These are phyloP conservation scores for Harmothoe impar DNA, from an alignment of 2,888 invertebrate genomes.

Conservation along the genomic window DNA sequence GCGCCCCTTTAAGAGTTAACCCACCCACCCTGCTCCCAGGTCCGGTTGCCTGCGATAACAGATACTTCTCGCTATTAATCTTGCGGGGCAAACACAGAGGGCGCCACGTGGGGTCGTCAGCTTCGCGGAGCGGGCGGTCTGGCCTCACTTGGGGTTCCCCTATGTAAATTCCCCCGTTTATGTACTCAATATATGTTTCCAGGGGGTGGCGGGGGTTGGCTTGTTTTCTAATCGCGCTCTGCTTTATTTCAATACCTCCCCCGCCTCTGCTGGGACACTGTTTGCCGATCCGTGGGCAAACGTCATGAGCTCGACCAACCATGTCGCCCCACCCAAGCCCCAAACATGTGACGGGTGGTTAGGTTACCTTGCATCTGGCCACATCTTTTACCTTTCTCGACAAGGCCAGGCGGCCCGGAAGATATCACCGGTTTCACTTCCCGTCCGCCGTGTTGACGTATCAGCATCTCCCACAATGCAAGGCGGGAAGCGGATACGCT, in stretches of 20 bases:
- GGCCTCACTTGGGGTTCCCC: not conserved
- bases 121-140: not conserved
- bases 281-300: constrained; percentile 28
- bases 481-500: not conserved
- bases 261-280: not conserved
- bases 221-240: not conserved
- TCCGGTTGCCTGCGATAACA: constrained; percentile 11
- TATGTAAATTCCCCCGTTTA: constrained; percentile 33
- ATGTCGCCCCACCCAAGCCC: not conserved
- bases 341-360: constrained; percentile 43
- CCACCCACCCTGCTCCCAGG: not conserved
- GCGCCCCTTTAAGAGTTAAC: not conserved
- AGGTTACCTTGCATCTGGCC: constrained; percentile 46
- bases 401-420: not conserved
- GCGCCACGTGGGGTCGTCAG: not conserved
- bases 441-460: not conserved
- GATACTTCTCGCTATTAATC: constrained; percentile 35
- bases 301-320: constrained; percentile 16
- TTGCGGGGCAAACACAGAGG: constrained; percentile 15
- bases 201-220: not conserved
- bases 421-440: constrained; percentile 32
- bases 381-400: constrained; percentile 44
- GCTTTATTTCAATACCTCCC: not conserved
- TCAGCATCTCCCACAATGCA: constrained; percentile 8
- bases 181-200: constrained; percentile 50